Evolutionary conservation across 2,797 vertebrate genomes (phyloP).

Genomic region (Tangara arthus): DNA sequence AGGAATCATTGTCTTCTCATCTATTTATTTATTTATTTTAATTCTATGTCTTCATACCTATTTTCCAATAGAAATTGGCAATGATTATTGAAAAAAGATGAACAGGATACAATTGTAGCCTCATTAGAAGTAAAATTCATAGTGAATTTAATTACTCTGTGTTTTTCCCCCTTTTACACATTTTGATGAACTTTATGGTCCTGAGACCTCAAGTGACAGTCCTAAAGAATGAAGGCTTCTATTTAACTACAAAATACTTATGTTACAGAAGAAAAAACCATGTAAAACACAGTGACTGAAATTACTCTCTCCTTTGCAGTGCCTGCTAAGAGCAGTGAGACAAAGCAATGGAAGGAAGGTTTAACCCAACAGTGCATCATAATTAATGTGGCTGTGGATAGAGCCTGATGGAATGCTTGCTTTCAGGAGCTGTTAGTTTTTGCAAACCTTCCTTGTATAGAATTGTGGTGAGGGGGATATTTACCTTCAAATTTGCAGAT

Average conservation of each 20-base stretch:
- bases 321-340: neutral
- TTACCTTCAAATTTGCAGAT: neutral
- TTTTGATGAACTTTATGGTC: neutral
- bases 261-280: neutral
- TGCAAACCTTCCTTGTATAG: neutral
- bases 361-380: neutral
- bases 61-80: neutral
- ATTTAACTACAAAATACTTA: neutral
- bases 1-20: neutral
- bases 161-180: neutral
- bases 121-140: neutral
- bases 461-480: neutral
- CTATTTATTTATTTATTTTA: neutral
- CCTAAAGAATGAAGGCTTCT: neutral
- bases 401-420: neutral
- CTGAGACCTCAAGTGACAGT: neutral
- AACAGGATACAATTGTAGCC: neutral
- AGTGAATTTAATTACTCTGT: neutral
- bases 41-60: neutral
- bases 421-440: neutral
- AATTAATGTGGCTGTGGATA: neutral
- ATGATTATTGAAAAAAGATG: neutral
- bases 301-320: neutral
- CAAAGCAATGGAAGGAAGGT: neutral
- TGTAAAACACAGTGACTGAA: neutral